A percentile compares a stretch with the other conserved stretches of the same genome.
These are phyloP conservation scores for Phocoena phocoena DNA, from an alignment of 2,113 vertebrate species.

Conservation along the genomic window DNA sequence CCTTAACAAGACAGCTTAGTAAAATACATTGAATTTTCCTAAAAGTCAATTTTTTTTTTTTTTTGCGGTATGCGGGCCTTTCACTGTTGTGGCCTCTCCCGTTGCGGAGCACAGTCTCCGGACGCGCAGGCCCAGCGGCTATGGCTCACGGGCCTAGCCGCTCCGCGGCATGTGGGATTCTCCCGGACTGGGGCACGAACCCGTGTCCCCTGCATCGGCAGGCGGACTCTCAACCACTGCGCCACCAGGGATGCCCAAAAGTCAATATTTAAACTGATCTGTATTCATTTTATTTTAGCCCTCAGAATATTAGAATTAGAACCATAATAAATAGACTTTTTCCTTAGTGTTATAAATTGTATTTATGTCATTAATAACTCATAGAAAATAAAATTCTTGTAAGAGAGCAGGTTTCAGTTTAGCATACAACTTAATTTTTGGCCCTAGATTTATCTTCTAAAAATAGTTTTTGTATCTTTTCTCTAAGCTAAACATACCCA, in stretches of 20 bases:
- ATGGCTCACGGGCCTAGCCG: no score
- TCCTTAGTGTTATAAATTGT: constrained; percentile 8
- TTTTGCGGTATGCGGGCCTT: no score
- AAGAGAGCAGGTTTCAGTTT: neutral
- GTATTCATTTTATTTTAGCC: constrained; percentile 8
- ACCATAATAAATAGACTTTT: neutral
- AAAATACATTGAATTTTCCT: neutral
- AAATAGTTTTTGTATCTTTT: constrained; percentile 34
- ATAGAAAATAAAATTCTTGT: constrained; percentile 35
- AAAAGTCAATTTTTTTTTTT: neutral
- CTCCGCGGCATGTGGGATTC: no score
- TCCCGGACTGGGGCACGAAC: no score
- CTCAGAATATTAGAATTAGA: neutral
- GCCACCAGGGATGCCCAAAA: neutral
- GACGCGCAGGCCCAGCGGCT: no score
- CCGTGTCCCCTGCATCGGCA: no score
- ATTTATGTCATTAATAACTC: neutral
- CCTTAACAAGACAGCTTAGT: neutral
- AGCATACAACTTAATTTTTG: neutral
- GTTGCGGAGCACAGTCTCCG: no score
- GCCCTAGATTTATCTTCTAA: neutral
- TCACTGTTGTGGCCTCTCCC: no score
- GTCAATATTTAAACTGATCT: neutral
- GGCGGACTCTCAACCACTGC: no score
- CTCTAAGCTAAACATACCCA: neutral